Conservation (phyloP, 2,113 vertebrate genomes). For the Jaculus jaculus region DNA sequence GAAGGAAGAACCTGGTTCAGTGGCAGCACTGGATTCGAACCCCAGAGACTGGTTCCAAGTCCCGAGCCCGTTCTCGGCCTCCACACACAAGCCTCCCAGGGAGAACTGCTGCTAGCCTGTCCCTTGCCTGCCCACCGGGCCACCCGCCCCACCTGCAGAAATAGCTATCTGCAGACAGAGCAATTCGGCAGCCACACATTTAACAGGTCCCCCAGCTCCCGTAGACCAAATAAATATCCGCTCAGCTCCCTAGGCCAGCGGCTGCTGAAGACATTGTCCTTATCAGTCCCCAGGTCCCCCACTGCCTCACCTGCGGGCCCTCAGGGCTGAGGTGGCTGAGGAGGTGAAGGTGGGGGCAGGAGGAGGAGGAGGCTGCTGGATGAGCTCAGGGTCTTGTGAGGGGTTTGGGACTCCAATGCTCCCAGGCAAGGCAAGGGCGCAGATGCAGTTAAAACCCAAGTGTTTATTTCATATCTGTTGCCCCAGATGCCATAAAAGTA, state of each 20-base stretch:
- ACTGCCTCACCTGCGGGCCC: background rate
- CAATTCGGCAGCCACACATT: background rate
- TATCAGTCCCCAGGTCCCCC: background rate
- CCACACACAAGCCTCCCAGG: too few relatives aligned
- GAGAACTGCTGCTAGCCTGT: background rate
- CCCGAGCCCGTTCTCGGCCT: background rate
- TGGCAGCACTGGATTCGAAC: background rate
- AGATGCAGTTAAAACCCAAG: background rate
- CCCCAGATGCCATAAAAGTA: background rate
- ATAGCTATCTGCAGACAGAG: slow-evolving; percentile 29
- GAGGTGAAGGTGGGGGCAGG: too few relatives aligned
- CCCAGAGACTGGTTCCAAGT: background rate
- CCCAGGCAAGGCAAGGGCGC: background rate
- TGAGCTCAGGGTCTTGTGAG: background rate
- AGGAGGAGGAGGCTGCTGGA: background rate
- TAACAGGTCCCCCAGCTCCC: slow-evolving; percentile 53
- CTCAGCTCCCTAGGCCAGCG: background rate
- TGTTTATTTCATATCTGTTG: slow-evolving; percentile 9
- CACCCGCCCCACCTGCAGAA: background rate
- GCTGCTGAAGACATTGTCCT: slow-evolving; percentile 56
- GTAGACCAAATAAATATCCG: slow-evolving; percentile 63
- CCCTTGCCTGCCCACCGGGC: background rate
- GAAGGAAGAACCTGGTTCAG: background rate
- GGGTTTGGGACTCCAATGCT: background rate
- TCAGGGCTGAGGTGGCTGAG: background rate